Conservation (phyloP, 2,888 invertebrate species). For the Drosophila nigritarsus region DNA sequence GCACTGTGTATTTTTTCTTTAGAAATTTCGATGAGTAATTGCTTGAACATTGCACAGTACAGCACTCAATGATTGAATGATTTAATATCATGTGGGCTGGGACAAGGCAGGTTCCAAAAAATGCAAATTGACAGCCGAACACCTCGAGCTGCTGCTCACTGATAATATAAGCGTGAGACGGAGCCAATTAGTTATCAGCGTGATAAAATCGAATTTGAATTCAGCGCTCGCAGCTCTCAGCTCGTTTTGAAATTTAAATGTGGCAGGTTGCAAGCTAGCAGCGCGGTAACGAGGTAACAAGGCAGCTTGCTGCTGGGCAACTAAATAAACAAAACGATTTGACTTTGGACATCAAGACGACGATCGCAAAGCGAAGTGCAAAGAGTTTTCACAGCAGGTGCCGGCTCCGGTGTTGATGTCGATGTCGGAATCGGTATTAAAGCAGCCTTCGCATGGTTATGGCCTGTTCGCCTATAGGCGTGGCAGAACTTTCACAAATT, state of each 20-base stretch:
- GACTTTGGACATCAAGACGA: constrained; percentile 40
- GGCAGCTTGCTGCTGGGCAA: constrained; percentile 27
- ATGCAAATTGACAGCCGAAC: constrained; percentile 39
- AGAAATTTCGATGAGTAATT: constrained; percentile 53
- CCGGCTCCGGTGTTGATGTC: constrained; percentile 14
- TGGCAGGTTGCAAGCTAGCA: constrained; percentile 52
- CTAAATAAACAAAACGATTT: constrained; percentile 51
- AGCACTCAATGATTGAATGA: constrained; percentile 9
- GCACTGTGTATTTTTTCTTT: constrained; percentile 25
- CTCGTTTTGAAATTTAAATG: constrained; percentile 74
- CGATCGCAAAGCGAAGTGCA: constrained; percentile 20
- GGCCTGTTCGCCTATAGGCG: constrained; percentile 43
- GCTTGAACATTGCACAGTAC: constrained; percentile 14
- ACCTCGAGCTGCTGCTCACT: constrained; percentile 21
- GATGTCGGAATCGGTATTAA: constrained; percentile 6
- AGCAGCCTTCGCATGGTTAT: constrained; percentile 6
- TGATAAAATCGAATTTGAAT: constrained; percentile 62
- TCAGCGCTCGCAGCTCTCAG: constrained; percentile 11
- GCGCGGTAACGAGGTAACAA: not conserved
- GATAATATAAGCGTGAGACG: constrained; percentile 46
- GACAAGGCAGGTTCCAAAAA: constrained; percentile 1
- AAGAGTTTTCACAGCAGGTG: constrained; percentile 59
- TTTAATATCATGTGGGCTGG: not conserved
- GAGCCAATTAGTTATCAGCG: constrained; percentile 64
- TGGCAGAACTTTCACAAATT: constrained; percentile 80